Base-by-base conservation (phyloP, 2,113 vertebrate genomes). In the Spheniscus mendiculus region DNA sequence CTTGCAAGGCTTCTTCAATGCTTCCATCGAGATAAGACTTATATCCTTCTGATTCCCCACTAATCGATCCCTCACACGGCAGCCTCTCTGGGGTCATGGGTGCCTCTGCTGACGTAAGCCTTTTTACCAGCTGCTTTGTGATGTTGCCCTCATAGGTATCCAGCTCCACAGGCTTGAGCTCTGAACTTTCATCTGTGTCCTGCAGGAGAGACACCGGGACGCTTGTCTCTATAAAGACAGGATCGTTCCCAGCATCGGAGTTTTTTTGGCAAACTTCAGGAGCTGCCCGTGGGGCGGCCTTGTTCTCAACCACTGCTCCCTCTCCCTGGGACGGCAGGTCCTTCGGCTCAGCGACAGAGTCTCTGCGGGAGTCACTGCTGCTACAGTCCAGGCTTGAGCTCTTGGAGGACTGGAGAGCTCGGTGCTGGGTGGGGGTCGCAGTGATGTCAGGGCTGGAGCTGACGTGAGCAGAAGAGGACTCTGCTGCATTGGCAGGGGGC, bases 81-180 rank as follows among this genome's bases (percentile, higher is more conserved):
- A 97, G 92, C 97, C 90, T 97, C 50, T 98, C 97, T 0, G 96
- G 36, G 49, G 91, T 88, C 29, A 91, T 61, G 1, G 98, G 95
- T 16, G 97, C 98, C 76, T 99, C 99, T 2, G 98, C 97, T 3
- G 99, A 99, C 0, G 99, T 99, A 42, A 99, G 99, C 97, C 99
- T 99, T 98, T 99, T 99, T 53, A 99, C 99, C 29, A 99, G 98
- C 97, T 99, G 99, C 94, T 99, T 98, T 0, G 99, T 99, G 96
- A 99, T 97, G 96, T 99, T 99, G 32, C 99, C 99, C 90, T 99
- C 99, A 45, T 98, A 99, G 12, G 98, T 98, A 96, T 99, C 99
- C 98, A 99, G 98, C 82, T 99, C 99, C 96, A 99, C 99, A 0
- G 99, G 99, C 95, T 99, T 99, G 49, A 99, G 98, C 85, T 99